Conservation (phyloP, 2,888 invertebrate genomes). For the Ferrisia virgata region DNA sequence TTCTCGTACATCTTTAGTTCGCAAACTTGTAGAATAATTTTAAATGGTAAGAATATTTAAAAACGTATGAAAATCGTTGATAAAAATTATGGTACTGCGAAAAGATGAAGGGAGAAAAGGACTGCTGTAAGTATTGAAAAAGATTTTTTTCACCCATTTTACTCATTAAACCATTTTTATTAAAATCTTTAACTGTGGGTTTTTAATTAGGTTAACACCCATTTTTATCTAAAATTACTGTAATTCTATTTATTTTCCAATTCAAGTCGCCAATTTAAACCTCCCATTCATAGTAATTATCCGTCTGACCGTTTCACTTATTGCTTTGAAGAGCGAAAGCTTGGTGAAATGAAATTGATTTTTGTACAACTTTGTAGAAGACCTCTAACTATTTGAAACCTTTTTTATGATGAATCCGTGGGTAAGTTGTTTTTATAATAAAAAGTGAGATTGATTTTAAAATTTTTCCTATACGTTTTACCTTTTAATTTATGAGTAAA, state of each 20-base stretch:
- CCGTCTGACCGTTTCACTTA: too few relatives aligned
- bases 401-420: neutral
- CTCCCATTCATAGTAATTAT: constrained; percentile 22
- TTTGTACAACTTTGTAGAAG: constrained; percentile 1
- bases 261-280: neutral
- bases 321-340: neutral
- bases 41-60: neutral
- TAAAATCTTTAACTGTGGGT: neutral
- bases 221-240: constrained; percentile 5
- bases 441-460: neutral
- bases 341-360: constrained; percentile 16
- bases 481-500: neutral
- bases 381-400: neutral
- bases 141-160: neutral
- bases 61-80: neutral
- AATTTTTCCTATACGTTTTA: neutral
- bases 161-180: neutral
- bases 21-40: too few relatives aligned
- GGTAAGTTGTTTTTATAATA: neutral
- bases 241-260: constrained; percentile 26
- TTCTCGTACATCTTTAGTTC: neutral
- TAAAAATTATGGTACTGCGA: neutral
- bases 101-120: neutral
- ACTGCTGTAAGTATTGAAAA: too few relatives aligned
- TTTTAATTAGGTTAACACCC: neutral